Percentiles rank a stretch among this genome's conserved stretches.
Evolutionary conservation across 2,797 vertebrate genomes (phyloP).

Genomic region (Anas bahamensis): DNA sequence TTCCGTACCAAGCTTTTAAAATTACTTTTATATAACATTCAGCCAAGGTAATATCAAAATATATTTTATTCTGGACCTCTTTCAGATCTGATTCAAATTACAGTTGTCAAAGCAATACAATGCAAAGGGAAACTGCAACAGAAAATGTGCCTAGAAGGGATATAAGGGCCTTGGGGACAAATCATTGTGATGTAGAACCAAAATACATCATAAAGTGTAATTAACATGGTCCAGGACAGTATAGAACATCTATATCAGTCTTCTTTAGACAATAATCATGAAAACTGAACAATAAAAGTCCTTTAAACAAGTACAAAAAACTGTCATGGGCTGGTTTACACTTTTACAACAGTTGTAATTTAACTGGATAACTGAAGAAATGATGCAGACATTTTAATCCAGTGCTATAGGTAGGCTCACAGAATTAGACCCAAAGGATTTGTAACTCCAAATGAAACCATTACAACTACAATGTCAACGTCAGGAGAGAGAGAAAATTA

Average conservation of each 20-base stretch:
- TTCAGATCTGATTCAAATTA: slow-evolving; percentile 97
- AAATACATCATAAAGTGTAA: slow-evolving; percentile 88
- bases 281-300: slow-evolving; percentile 95
- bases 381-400: slow-evolving; percentile 88
- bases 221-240: slow-evolving; percentile 91
- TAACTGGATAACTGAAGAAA: slow-evolving; percentile 86
- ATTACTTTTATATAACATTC: slow-evolving; percentile 70
- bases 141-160: slow-evolving; percentile 86
- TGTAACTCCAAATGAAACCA: slow-evolving; percentile 81
- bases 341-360: slow-evolving; percentile 86
- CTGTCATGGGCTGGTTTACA: slow-evolving; percentile 88
- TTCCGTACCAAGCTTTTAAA: slow-evolving; percentile 10
- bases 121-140: slow-evolving; percentile 90
- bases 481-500: slow-evolving; percentile 79
- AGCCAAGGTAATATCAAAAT: slow-evolving; percentile 96
- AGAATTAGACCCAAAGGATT: slow-evolving; percentile 88
- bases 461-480: slow-evolving; percentile 81
- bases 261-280: slow-evolving; percentile 91
- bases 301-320: slow-evolving; percentile 95
- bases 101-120: slow-evolving; percentile 98
- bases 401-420: slow-evolving; percentile 91
- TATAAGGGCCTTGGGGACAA: slow-evolving; percentile 83
- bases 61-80: slow-evolving; percentile 99
- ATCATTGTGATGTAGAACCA: slow-evolving; percentile 87
- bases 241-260: slow-evolving; percentile 88